Base-by-base conservation (phyloP, 1,140 invertebrate species). In the Temnothorax nylanderi region DNA sequence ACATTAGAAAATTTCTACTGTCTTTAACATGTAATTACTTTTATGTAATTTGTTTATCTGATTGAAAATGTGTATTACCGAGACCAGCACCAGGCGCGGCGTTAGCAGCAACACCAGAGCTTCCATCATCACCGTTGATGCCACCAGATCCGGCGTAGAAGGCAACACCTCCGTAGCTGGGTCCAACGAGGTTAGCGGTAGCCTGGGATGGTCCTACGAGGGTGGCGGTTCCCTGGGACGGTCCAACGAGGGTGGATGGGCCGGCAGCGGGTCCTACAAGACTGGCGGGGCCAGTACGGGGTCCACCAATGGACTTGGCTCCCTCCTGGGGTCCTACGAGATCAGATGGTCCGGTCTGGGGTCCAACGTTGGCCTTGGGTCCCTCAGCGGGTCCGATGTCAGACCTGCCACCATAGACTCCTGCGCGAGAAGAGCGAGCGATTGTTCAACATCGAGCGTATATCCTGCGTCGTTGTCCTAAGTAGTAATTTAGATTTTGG, bases 381-480 rank as follows among this genome's bases (percentile, higher is more conserved):
- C 95, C 95, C 90, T 95, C 95, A 89, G 95, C 95, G 77, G 94
- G 94, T 94, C 95, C 95, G 90, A 95, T 94, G 94, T 95, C 95
- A 84, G 95, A 94, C 90, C 95, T 93, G 80, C 95, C 95, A 74
- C 95, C 95, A 81, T 92, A 91, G 75, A 95, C 95, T 94, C 95
- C 94, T 95, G 87, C 49, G 26, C 13, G 41, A 84, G 34, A 80
- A 75, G 11, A 89, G 60, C n/a, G 60, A 54, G 37, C 37, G 54
- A 87, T 54, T 16, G 47, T 81, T 71, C 56, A 51, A 18, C n/a
- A 26, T 44, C n/a, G 47, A 69, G 26, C 26, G 26, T 87, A 89
- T 89, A 18, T 49, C 21, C 16, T 51, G 11, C 41, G 11, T 74
- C 6, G 16, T 3, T 58, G 1, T n/a, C 21, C 37, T 47, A 16